phyloP scores from a whole-genome alignment of 2,888 invertebrate species.

The Serripes groenlandicus region DNA sequence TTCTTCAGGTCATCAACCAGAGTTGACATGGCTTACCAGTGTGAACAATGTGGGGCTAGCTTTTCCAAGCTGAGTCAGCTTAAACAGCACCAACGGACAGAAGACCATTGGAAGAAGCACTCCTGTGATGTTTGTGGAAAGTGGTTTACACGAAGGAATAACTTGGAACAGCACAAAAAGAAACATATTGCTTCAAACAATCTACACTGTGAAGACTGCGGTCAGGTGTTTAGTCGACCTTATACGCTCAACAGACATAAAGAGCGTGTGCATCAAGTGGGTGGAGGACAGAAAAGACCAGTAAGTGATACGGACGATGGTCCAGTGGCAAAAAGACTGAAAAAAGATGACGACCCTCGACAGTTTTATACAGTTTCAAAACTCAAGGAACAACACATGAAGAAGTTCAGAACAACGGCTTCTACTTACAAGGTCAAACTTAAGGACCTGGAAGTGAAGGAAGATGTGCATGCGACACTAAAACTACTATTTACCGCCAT shows the following conservation, averaged over 20 bases:
- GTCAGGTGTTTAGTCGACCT: conserved; percentile 24
- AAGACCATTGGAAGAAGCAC: conserved; percentile 25
- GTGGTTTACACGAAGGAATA: conserved; percentile 30
- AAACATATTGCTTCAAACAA: conserved; percentile 23
- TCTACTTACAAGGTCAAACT: conserved; percentile 31
- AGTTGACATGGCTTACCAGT: conserved; percentile 12
- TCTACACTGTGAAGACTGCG: conserved; percentile 40
- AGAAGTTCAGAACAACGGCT: conserved; percentile 44
- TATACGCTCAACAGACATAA: conserved; percentile 24
- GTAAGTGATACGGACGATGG: neutral
- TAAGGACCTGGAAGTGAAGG: conserved; percentile 36
- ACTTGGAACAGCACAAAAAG: conserved; percentile 30
- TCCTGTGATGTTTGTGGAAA: conserved; percentile 13
- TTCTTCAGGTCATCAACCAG: no score
- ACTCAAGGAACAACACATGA: conserved; percentile 34
- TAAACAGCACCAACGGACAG: neutral
- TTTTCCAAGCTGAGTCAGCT: conserved; percentile 27
- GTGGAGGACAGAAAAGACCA: conserved; percentile 23
- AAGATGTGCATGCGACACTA: conserved; percentile 24
- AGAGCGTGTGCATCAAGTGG: conserved; percentile 30
- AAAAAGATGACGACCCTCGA: conserved; percentile 20
- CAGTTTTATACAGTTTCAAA: conserved; percentile 27
- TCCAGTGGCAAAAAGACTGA: conserved; percentile 1
- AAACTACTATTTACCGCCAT: conserved; percentile 30
- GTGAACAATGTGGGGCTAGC: conserved; percentile 13